Base-by-base conservation (phyloP, 2,888 invertebrate genomes). In the Tromatobia lineatoria region DNA sequence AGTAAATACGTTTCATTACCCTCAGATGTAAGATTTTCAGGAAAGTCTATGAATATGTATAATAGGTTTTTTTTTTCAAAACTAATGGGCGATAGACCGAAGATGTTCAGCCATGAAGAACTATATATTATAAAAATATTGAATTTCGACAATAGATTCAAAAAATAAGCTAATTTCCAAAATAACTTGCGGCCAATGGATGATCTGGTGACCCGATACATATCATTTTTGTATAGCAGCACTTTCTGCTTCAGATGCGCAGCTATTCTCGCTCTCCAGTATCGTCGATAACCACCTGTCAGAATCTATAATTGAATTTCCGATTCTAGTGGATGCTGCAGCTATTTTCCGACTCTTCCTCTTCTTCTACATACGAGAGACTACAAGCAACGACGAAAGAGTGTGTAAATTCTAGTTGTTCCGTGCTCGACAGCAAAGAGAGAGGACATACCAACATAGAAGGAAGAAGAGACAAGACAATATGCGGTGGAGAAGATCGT, bases 231-330 rank as follows among this genome's bases (percentile, higher is more conserved):
- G 20, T 0, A 42, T 13, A 42, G 11, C 42, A 20, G 1, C 18
- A 64, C n/a, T 18, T 66, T 66, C 3, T 66, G n/a, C 20, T 23
- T 42, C 11, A 20, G 45, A 67, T 42, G 42, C 57, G 15, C 42
- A n/a, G 57, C 59, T 15, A 45, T 45, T 23, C n/a, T 52, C 34
- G 18, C 20, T 18, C 70, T 70, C 54, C 61, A 20, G 69, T 70
- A 70, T 73, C 59, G 54, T 50, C 57, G 80, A 77, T 80, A 78
- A 83, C 69, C 87, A 87, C 88, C 83, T 86, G 86, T 86, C 82
- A 75, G 83, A 82, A 88, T 88, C 86, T 87, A 87, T 88, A 87
- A 87, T 88, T 85, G 80, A 85, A 87, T 87, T 85, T 87, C 50
- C 76, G 74, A 82, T 81, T 67, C 80, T 75, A 57, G 77, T 52